Conservation (phyloP, 2,113 vertebrate genomes). For the Nibea coibor region DNA sequence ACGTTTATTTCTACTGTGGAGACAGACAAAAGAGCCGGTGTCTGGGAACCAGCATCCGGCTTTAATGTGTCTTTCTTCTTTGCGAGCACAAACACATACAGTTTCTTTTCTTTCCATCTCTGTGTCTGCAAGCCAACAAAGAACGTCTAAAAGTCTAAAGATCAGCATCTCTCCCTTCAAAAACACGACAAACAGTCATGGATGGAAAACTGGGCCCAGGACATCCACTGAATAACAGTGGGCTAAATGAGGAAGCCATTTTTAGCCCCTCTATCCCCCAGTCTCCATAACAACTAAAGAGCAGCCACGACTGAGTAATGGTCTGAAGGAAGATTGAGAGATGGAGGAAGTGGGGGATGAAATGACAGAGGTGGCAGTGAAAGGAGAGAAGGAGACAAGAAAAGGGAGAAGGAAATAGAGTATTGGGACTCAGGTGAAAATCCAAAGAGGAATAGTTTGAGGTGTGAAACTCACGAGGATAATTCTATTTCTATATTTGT, state of each 20-base stretch:
- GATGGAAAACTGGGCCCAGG: conserved; percentile 1
- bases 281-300: conserved; percentile 74
- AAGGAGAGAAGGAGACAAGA: conserved; percentile 4
- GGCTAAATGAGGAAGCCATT: conserved; percentile 61
- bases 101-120: neutral
- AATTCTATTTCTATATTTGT: conserved; percentile 63
- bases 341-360: conserved; percentile 44
- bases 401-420: neutral
- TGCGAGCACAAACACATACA: neutral
- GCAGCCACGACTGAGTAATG: conserved; percentile 62
- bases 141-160: neutral
- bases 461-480: conserved; percentile 53
- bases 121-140: neutral
- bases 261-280: conserved; percentile 47
- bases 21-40: neutral
- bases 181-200: neutral
- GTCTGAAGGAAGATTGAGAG: conserved; percentile 57
- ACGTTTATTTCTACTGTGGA: no score
- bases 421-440: neutral
- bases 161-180: neutral
- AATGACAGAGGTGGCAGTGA: conserved; percentile 40
- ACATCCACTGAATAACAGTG: conserved; percentile 31
- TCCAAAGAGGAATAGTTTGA: conserved; percentile 28
- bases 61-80: neutral
- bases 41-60: neutral